These are phyloP conservation scores for Crossocerus cetratus DNA, from an alignment of 2,888 invertebrate species.

Conservation along the genomic window DNA sequence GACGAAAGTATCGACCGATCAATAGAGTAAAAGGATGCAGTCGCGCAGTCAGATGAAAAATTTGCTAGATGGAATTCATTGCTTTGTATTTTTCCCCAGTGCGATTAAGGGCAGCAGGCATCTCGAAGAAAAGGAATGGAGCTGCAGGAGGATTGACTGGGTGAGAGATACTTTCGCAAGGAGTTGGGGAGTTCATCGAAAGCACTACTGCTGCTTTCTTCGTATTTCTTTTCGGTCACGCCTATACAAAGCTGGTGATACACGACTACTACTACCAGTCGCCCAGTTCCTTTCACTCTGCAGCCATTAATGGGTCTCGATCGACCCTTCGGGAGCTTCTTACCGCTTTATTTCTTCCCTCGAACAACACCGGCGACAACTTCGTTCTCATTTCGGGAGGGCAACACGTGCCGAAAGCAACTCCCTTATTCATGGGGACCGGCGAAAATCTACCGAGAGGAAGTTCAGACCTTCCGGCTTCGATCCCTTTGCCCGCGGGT, in stretches of 20 bases:
- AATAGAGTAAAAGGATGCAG: slow-evolving; percentile 29
- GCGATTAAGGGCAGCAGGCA: not conserved
- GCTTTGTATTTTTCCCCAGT: not conserved
- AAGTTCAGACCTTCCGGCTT: slow-evolving; percentile 21
- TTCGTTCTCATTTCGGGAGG: slow-evolving; percentile 48
- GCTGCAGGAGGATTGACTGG: not conserved
- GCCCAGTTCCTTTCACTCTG: slow-evolving; percentile 53
- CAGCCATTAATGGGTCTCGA: slow-evolving; percentile 68
- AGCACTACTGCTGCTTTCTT: slow-evolving; percentile 39
- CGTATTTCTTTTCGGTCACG: slow-evolving; percentile 52
- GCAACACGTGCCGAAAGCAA: slow-evolving; percentile 45
- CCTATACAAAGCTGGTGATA: slow-evolving; percentile 58
- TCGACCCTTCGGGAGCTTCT: slow-evolving; percentile 55
- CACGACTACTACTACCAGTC: slow-evolving; percentile 53
- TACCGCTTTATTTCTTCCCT: slow-evolving; percentile 59
- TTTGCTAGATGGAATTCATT: not conserved
- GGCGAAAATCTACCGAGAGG: slow-evolving; percentile 28
- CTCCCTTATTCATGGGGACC: slow-evolving; percentile 52
- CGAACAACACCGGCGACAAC: slow-evolving; percentile 57
- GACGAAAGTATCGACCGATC: slow-evolving; percentile 17
- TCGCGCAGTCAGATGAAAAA: slow-evolving; percentile 18
- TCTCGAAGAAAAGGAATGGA: not conserved
- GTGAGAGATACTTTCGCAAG: slow-evolving; percentile 6
- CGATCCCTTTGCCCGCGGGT: slow-evolving; percentile 17
- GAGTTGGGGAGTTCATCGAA: slow-evolving; percentile 25